These are phyloP conservation scores for Ptychodera flava DNA, from an alignment of 35 echinoderm and acorn worm species.

Conservation along the genomic window DNA sequence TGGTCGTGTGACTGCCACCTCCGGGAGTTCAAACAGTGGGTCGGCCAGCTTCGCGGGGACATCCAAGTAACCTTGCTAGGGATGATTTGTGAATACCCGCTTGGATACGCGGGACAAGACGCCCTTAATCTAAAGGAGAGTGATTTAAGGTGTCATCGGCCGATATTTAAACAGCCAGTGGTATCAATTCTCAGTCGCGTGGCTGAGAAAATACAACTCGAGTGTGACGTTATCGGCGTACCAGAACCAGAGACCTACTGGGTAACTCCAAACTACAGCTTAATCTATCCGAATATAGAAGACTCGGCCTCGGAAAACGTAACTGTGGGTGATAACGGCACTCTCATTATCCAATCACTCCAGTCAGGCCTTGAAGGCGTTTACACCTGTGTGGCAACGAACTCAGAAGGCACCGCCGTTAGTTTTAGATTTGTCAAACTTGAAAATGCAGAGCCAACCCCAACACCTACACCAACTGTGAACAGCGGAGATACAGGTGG, in stretches of 20 bases:
- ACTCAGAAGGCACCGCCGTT: not conserved
- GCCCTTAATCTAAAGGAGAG: not conserved
- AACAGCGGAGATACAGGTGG: too few species aligned
- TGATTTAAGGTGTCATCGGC: not conserved
- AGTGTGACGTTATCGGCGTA: not conserved
- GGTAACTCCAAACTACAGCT: not conserved
- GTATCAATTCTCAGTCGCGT: not conserved
- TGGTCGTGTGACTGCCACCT: not conserved
- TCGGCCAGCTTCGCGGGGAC: not conserved
- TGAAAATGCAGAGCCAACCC: too few species aligned
- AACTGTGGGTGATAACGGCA: too few species aligned
- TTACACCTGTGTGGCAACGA: not conserved
- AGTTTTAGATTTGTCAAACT: too few species aligned
- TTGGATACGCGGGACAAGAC: not conserved
- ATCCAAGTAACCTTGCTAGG: not conserved
- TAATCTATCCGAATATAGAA: too few species aligned
- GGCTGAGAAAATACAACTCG: not conserved
- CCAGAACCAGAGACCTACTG: not conserved
- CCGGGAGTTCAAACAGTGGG: not conserved
- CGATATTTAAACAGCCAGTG: not conserved
- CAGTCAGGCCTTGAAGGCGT: too few species aligned
- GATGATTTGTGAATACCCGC: not conserved
- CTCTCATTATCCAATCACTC: too few species aligned
- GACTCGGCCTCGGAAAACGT: too few species aligned
- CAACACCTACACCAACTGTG: too few species aligned